Percentiles rank a stretch among this genome's conserved stretches.
phyloP scores from a whole-genome alignment of 1,140 invertebrate genomes.

The Drosophila sp. region DNA sequence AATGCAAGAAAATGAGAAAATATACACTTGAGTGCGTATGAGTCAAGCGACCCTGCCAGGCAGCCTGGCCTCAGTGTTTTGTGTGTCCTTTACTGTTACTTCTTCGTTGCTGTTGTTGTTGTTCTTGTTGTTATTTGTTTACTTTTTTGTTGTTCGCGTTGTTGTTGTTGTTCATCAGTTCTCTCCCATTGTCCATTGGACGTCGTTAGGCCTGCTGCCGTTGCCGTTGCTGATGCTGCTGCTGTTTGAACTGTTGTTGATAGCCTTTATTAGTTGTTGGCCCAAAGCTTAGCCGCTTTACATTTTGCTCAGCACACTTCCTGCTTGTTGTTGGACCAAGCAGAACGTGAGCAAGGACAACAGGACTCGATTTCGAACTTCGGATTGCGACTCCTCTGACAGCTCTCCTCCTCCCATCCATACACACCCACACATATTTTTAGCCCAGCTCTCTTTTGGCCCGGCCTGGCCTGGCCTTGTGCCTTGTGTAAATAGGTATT shows the following conservation, averaged over 20 bases:
- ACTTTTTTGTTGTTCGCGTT: slow-evolving; percentile 40
- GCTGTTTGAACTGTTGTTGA: slow-evolving; percentile 79
- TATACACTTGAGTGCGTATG: slow-evolving; percentile 81
- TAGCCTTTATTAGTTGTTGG: slow-evolving; percentile 80
- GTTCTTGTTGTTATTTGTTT: slow-evolving; percentile 28
- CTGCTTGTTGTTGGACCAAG: slow-evolving; percentile 32
- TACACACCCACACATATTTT: neutral
- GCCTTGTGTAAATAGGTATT: slow-evolving; percentile 53
- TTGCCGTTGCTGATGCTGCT: slow-evolving; percentile 28
- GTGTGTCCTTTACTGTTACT: slow-evolving; percentile 30
- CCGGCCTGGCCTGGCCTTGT: slow-evolving; percentile 22
- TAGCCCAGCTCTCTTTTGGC: neutral
- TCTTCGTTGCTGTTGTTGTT: slow-evolving; percentile 31
- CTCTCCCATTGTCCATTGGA: slow-evolving; percentile 45
- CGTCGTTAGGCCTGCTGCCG: slow-evolving; percentile 38
- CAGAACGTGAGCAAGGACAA: slow-evolving; percentile 24
- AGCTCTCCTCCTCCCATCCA: too few species aligned
- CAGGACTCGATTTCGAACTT: slow-evolving; percentile 22
- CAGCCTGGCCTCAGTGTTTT: neutral
- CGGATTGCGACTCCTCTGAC: neutral
- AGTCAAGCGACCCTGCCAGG: slow-evolving; percentile 25
- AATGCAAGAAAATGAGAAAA: slow-evolving; percentile 82
- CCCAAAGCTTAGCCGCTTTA: slow-evolving; percentile 72
- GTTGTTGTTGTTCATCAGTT: slow-evolving; percentile 68
- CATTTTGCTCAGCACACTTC: slow-evolving; percentile 51